Evolutionary conservation across 2,888 invertebrate genomes (phyloP).

Genomic region (Habrosyne pyritoides): DNA sequence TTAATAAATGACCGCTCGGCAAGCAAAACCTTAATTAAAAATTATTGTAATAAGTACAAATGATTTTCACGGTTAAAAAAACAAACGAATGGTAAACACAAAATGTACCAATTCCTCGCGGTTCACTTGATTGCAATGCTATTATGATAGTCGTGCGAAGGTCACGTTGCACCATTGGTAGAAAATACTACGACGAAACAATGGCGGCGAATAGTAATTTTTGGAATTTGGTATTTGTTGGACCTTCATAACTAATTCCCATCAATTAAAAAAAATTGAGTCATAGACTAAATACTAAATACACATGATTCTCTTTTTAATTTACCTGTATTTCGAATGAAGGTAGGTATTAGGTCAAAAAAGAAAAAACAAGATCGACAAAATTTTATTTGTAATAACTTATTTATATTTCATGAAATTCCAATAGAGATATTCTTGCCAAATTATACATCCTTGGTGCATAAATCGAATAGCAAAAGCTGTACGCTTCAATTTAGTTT

Average conservation of each 20-base stretch:
- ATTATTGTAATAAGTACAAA: background rate
- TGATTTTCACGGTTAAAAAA: slow-evolving; percentile 3
- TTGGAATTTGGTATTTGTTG: slow-evolving; percentile 6
- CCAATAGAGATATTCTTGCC: too few relatives aligned
- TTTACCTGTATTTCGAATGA: too few relatives aligned
- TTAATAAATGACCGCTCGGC: background rate
- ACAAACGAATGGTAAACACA: background rate
- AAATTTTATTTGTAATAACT: too few relatives aligned
- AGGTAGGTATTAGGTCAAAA: too few relatives aligned
- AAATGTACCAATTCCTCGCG: background rate
- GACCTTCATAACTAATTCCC: slow-evolving; percentile 10
- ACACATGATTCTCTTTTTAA: too few relatives aligned
- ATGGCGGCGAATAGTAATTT: slow-evolving; percentile 7
- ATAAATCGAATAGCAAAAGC: too few relatives aligned
- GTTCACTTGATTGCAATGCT: slow-evolving; percentile 7
- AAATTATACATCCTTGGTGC: too few relatives aligned
- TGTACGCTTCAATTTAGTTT: too few relatives aligned
- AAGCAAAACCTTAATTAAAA: background rate
- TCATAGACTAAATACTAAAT: too few relatives aligned
- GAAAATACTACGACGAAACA: slow-evolving; percentile 16
- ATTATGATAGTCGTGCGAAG: slow-evolving; percentile 16
- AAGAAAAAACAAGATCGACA: too few relatives aligned
- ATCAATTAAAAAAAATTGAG: background rate
- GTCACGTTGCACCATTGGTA: slow-evolving; percentile 12
- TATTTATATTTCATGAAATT: too few relatives aligned